Base-by-base conservation (phyloP, 2,888 invertebrate genomes). In the Lymantria monacha region DNA sequence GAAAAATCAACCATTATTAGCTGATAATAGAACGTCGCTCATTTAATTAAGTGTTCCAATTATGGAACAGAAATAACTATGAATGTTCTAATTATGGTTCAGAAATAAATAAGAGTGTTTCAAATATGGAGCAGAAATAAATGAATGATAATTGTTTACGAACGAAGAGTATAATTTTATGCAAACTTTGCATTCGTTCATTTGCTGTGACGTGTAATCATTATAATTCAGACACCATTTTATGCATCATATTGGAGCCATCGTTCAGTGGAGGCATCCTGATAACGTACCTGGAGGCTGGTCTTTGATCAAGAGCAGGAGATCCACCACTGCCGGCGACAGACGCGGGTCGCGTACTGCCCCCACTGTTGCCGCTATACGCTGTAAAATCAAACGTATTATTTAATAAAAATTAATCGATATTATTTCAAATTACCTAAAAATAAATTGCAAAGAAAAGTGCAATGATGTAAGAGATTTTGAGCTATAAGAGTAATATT, bases 251-350 rank as follows among this genome's bases (percentile, higher is more conserved):
- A 22, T 22, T 22, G 3, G 5, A 22, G 5, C 22, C n/a, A n/a
- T n/a, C n/a, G n/a, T n/a, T n/a, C n/a, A n/a, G 5, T 5, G 3
- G 22, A 22, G 5, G 5, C 22, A 22, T 5, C 3, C 22, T 22
- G 22, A 22, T 22, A 3, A 22, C 0, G 13, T 55, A 89, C 89
- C 90, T 82, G 0, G 90, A 90, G 0, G 89, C 89, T 0, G 90
- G 90, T 49, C 90, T 56, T 56, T 83, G 83, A 55, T 90, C 90
- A 0, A 87, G 57, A 1, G 88, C 89, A 0, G 90, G 89, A 0
- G 89, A 90, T 3, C 89, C 87, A 0, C 86, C 86, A 43, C 85
- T 81, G 37, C 87, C 89, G 0, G 87, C 87, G 7, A 87, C 87
- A 0, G 88, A 90, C 1, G 90, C 88, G 0, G 89, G 89, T 0